phyloP scores from a whole-genome alignment of 2,797 vertebrate species.

The Sorex maritimensis region DNA sequence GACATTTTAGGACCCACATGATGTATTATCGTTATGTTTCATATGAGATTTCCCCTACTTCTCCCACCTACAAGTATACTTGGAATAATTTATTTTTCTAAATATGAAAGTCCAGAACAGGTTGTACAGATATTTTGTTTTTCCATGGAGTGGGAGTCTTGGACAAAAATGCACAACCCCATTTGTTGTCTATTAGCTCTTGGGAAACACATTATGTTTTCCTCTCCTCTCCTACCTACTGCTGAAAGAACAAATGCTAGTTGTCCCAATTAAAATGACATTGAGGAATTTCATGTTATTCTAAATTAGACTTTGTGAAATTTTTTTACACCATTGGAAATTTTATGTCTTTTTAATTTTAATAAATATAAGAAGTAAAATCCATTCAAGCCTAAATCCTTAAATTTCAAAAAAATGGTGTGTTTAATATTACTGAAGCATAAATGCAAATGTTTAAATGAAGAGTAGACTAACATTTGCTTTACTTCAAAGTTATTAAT shows the following conservation, averaged over 20 bases:
- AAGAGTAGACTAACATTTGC: background rate
- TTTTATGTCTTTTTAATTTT: slow-evolving; percentile 15
- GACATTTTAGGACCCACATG: slow-evolving; percentile 49
- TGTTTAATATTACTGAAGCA: background rate
- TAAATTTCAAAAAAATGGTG: background rate
- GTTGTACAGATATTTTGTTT: slow-evolving; percentile 64
- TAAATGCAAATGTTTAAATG: background rate
- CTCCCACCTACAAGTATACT: slow-evolving; percentile 48
- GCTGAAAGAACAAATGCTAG: slow-evolving; percentile 70
- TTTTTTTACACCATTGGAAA: background rate
- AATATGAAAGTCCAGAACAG: slow-evolving; percentile 72
- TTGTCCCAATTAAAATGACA: slow-evolving; percentile 65
- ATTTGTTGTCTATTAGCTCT: slow-evolving; percentile 70
- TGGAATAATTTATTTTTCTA: slow-evolving; percentile 72
- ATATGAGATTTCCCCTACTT: slow-evolving; percentile 16
- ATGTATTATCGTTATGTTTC: slow-evolving; percentile 20
- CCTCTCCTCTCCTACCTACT: slow-evolving; percentile 53
- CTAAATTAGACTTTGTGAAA: slow-evolving; percentile 49
- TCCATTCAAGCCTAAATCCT: background rate
- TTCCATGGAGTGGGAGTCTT: slow-evolving; percentile 68
- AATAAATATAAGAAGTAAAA: background rate
- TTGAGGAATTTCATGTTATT: slow-evolving; percentile 50
- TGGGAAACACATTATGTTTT: slow-evolving; percentile 66
- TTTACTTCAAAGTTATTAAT: background rate
- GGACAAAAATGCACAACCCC: slow-evolving; percentile 67